Base-by-base conservation (phyloP, 2,113 vertebrate species). In the Ictalurus punctatus region DNA sequence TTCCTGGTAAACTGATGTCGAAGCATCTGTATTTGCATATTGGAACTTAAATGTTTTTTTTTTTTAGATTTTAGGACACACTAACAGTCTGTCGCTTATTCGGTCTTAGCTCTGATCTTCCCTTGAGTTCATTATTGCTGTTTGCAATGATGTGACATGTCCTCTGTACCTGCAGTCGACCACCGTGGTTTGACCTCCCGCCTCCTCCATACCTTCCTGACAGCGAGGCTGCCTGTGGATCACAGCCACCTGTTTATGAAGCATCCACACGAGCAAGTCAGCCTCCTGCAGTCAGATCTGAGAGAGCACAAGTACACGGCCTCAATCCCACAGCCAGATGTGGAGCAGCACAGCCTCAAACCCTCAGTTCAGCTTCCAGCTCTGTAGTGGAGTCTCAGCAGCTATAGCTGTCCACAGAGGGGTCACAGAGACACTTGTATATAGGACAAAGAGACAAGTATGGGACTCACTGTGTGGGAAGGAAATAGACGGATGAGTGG, bases 111-210 rank as follows among this genome's bases (percentile, higher is more conserved):
- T 40, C 16, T 5, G n/a, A 34, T 82, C 25, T 17, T 44, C 37
- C 2, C 40, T 34, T 4, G 17, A 25, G 37, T 85, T 40, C 10
- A 30, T 63, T 4, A 17, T 21, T 73, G 6, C 14, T 86, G 8
- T 82, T 88, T 40, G 25, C n/a, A 69, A 87, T 7, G 2, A n/a
- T 73, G n/a, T 80, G 67, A 27, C 37, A 12, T 86, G 27, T 79
- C 27, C 25, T 79, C 54, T 61, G 27, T 80, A 14, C 34, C 19
- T 83, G 27, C 61, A 98, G 95, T 92, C 97, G 97, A 86, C 98
- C 98, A 0, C 97, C 98, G 0, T 99, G 98, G 98, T 99, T 97
- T 84, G 98, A 99, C 93, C 97, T 99, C 59, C 98, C 98, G 82
- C 98, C 98, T 21, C 98, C 98, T 0, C 98, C 98, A 4, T 99